phyloP scores from a whole-genome alignment of 2,888 invertebrate species.

The Cephus pygmeus region DNA sequence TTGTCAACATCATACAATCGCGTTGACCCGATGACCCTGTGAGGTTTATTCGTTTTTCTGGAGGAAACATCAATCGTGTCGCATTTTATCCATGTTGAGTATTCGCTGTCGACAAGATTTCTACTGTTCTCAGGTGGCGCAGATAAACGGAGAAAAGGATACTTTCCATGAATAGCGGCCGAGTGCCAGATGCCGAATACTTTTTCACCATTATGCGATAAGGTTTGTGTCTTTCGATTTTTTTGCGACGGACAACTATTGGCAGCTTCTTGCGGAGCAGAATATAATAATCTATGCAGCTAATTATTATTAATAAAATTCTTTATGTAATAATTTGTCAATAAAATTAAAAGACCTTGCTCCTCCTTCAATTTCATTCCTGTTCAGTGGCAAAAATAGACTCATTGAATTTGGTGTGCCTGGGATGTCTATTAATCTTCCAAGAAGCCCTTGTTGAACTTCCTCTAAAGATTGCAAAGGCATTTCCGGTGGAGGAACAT shows the following conservation, averaged over 20 bases:
- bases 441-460: background rate
- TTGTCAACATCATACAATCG: background rate
- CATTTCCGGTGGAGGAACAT: background rate
- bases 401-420: background rate
- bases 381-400: background rate
- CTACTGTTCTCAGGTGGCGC: background rate
- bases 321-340: background rate
- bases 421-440: constrained; percentile 5
- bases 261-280: background rate
- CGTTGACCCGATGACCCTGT: background rate
- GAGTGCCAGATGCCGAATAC: background rate
- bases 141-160: background rate
- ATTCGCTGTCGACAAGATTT: background rate
- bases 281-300: background rate
- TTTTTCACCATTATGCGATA: background rate
- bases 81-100: background rate
- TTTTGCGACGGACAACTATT: background rate
- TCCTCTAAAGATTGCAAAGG: background rate
- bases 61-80: background rate
- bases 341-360: background rate
- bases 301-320: background rate
- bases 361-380: background rate
- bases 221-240: background rate
- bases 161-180: background rate
- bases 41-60: background rate